A percentile compares a stretch with the other conserved stretches of the same genome.
phyloP scores from a whole-genome alignment of 2,113 vertebrate genomes.

The Lates calcarifer region DNA sequence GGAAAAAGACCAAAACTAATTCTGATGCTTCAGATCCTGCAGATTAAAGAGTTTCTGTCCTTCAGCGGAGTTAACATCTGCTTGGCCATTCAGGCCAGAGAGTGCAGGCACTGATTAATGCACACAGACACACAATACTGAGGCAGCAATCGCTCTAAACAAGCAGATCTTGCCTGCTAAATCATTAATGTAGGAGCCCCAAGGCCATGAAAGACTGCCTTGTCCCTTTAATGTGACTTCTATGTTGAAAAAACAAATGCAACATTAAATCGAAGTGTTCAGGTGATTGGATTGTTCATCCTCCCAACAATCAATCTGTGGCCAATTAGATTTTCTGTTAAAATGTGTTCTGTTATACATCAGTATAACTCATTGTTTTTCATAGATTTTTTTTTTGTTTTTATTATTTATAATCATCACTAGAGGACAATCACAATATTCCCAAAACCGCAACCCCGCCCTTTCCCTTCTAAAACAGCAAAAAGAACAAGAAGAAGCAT shows the following conservation, averaged over 20 bases:
- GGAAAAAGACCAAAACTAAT: background rate
- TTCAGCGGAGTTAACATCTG: conserved; percentile 14
- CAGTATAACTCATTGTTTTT: conserved; percentile 42
- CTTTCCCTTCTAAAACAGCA: conserved; percentile 75
- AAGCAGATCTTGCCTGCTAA: background rate
- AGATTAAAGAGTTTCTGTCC: conserved; percentile 4
- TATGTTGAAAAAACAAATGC: conserved; percentile 20
- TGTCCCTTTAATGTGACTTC: conserved; percentile 6
- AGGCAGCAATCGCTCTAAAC: conserved; percentile 11
- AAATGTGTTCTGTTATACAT: background rate
- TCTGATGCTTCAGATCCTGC: conserved; percentile 1
- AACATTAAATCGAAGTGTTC: background rate
- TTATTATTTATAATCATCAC: conserved; percentile 85
- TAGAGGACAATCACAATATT: conserved; percentile 83
- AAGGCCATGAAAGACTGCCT: background rate
- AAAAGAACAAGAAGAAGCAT: conserved; percentile 79
- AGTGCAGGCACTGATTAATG: background rate
- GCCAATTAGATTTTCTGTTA: background rate
- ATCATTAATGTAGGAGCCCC: conserved; percentile 2
- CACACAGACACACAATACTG: conserved; percentile 6
- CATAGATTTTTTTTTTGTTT: conserved; percentile 47
- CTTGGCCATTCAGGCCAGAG: conserved; percentile 1
- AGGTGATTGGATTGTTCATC: conserved; percentile 9
- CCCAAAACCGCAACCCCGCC: conserved; percentile 56
- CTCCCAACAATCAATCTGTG: background rate